These are phyloP conservation scores for human DNA, from an alignment of 2,113 vertebrate genomes.

Conservation along the genomic window GRCh38 chr1:82726501-82727000, in stretches of 20 bases:
- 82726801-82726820: neutral
- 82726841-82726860: neutral
- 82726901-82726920: accelerated
- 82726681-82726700: neutral
- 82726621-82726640: neutral
- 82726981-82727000: neutral
- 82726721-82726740: neutral
- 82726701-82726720: neutral
- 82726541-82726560: no score
- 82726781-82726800: neutral
- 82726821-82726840: neutral
- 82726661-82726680: neutral
- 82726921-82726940: neutral
- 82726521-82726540: no score
- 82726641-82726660: neutral
- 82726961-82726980: neutral
- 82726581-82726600: neutral
- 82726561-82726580: no score
- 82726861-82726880: neutral
- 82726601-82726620: neutral
- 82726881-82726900: neutral
- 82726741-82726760: neutral
- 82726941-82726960: neutral
- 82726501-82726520: no score
- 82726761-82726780: neutral